These are phyloP conservation scores for Scomberomorus guttatus DNA, from an alignment of 2,797 vertebrate species.

Conservation along the genomic window DNA sequence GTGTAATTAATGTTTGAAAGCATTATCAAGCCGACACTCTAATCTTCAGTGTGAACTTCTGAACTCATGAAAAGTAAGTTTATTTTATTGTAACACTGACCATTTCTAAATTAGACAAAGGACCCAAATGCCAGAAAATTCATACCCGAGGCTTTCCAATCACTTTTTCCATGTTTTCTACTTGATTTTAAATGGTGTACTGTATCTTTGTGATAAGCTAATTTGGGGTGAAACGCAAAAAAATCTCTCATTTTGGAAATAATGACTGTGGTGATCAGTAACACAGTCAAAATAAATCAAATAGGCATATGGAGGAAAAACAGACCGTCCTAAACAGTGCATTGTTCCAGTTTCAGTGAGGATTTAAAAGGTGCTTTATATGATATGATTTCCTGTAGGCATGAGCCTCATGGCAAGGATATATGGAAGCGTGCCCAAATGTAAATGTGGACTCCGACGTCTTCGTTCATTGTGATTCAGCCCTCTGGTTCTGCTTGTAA, in stretches of 20 bases:
- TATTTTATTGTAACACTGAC: constrained; percentile 20
- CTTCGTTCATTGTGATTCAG: constrained; percentile 18
- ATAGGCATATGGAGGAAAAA: neutral
- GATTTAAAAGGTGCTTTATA: constrained; percentile 12
- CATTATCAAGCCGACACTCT: constrained; percentile 18
- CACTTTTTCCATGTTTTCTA: constrained; percentile 23
- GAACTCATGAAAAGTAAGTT: constrained; percentile 20
- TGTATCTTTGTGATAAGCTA: constrained; percentile 48
- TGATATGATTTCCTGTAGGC: constrained; percentile 10
- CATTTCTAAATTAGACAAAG: constrained; percentile 1
- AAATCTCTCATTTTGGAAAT: constrained; percentile 16
- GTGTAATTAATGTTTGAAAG: constrained; percentile 33
- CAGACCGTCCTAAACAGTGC: neutral
- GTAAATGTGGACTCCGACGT: constrained; percentile 17
- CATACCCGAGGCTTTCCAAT: constrained; percentile 39
- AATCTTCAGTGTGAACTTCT: constrained; percentile 51
- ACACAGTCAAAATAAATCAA: neutral
- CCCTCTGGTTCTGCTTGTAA: constrained; percentile 23
- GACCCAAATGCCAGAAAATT: constrained; percentile 12
- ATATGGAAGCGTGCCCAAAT: constrained; percentile 9
- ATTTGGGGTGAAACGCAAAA: constrained; percentile 12
- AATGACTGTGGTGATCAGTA: neutral
- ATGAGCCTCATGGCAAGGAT: neutral
- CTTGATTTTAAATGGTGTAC: constrained; percentile 32
- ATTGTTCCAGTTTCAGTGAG: constrained; percentile 7